Conservation (phyloP, 2,797 vertebrate species). For the Oceanodroma leucorhoa region DNA sequence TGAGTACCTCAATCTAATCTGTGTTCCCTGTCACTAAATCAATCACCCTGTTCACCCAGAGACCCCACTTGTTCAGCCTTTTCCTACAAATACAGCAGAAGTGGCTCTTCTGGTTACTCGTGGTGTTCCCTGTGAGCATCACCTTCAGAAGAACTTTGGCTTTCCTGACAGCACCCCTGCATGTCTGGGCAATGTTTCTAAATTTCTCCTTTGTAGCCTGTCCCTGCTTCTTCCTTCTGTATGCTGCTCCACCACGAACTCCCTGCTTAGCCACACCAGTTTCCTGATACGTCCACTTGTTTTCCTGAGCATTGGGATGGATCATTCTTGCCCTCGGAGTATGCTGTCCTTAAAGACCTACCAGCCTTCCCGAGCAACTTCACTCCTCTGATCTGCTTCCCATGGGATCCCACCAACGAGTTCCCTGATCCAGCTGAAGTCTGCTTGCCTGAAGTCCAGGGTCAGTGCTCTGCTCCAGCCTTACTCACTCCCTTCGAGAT, state of each 20-base stretch:
- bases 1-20: neutral
- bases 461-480: neutral
- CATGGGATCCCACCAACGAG: fast-evolving
- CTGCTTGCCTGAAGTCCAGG: neutral
- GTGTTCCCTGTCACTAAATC: neutral
- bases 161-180: neutral
- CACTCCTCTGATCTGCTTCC: neutral
- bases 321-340: neutral
- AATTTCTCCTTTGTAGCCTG: neutral
- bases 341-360: neutral
- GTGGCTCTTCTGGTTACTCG: neutral
- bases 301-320: neutral
- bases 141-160: neutral
- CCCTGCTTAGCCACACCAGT: neutral
- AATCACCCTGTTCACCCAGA: neutral
- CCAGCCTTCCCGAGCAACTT: neutral
- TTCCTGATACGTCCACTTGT: neutral
- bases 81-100: neutral
- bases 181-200: neutral
- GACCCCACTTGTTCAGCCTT: neutral
- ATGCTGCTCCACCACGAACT: neutral
- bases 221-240: neutral
- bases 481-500: neutral
- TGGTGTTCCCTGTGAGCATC: neutral
- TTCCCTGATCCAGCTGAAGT: neutral